Evolutionary conservation across 1,140 invertebrate species (phyloP), one percentile per base, ranked within the genome.

Genomic region (Psilanteris sp.): DNA sequence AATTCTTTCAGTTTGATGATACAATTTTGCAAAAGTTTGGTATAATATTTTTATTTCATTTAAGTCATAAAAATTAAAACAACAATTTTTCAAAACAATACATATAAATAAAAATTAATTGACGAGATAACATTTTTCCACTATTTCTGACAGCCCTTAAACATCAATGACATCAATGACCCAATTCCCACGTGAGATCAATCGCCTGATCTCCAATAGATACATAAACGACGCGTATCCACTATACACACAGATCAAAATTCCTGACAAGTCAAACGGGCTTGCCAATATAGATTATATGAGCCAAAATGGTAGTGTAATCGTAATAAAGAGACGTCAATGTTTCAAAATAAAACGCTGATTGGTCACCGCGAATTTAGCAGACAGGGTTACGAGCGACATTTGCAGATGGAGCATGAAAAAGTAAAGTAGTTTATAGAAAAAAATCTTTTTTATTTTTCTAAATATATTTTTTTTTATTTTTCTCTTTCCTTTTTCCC

Each of bases 301-400:
- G 52, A 73, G 54, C 24, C 61, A 72, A 79, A 82, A 77, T 67
- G 72, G 50, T 66, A 79, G 76, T 77, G 73, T 83, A 79, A 83
- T 83, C 79, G 79, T 78, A 79, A 79, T 81, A 81, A 81, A 80
- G 79, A 81, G 71, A 83, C 72, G 75, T 81, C 77, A 79, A 78
- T 67, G 68, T 57, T 66, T 73, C 55, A 46, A 79, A 83, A 83
- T 78, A 77, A 78, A n/a, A n/a, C n/a, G n/a, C n/a, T n/a, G n/a
- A n/a, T n/a, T n/a, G n/a, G 39, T 48, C 70, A 48, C 39, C 50
- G 57, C 31, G 66, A 77, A 82, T 82, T 82, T 80, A n/a, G n/a
- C n/a, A n/a, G n/a, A n/a, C n/a, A n/a, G n/a, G n/a, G n/a, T n/a
- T n/a, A n/a, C n/a, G n/a, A n/a, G n/a, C n/a, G n/a, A n/a, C n/a